Conservation (phyloP, 2,113 vertebrate species). For the Calidris pygmaea region DNA sequence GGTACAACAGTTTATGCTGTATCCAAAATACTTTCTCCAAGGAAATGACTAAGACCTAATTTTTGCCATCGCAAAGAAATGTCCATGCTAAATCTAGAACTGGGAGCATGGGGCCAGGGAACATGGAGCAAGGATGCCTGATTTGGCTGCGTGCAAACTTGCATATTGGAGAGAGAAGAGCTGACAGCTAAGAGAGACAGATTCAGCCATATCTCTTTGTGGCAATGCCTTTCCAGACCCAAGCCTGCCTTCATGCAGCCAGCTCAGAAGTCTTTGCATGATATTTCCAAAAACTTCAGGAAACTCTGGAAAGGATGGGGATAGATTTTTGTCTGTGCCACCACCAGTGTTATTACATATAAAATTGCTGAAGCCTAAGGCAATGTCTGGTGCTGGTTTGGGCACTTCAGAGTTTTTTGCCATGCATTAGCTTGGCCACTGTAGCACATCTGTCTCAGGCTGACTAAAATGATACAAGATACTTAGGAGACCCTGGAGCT, state of each 20-base stretch:
- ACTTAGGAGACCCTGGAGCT: not conserved
- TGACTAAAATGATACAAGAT: not conserved
- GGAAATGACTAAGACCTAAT: not conserved
- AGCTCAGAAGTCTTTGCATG: not conserved
- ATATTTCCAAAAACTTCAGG: not conserved
- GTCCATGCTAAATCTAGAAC: not conserved
- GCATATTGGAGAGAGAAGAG: not conserved
- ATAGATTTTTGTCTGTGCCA: not conserved
- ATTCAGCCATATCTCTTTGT: not conserved
- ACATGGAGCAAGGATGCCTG: not conserved
- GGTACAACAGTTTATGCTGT: not conserved
- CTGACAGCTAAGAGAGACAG: not conserved
- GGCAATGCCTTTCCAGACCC: not conserved
- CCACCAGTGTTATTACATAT: not conserved
- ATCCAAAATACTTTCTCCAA: not conserved
- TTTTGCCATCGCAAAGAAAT: not conserved
- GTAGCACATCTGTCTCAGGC: not conserved
- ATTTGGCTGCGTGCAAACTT: not conserved
- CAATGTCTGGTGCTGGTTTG: not conserved
- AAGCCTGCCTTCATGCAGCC: not conserved
- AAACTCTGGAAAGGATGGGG: not conserved
- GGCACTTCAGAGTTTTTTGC: not conserved
- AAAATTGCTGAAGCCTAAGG: not conserved
- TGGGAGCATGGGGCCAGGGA: not conserved
- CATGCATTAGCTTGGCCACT: not conserved